Evolutionary conservation across 35 echinoderm and acorn worm species (phyloP), one percentile per base, ranked within the genome.

Genomic region (Amphiura filiformis): DNA sequence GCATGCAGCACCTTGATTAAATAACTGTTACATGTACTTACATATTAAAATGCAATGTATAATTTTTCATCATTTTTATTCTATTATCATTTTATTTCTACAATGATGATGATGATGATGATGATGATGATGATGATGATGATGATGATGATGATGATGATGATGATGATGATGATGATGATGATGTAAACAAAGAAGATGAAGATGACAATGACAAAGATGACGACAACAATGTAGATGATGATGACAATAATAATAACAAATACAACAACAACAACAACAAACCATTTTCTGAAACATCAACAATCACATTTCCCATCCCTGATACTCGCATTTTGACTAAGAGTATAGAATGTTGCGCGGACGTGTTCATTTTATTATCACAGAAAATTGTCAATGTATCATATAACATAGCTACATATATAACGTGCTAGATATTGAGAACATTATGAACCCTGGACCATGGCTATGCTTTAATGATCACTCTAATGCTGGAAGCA

Each of bases 121-220:
- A 78, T 20, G 76, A 78, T 78, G 32, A 78, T 78, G 76, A 78
- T 78, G 76, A 78, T 78, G 76, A 33, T 78, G 76, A 78, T 78
- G 32, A 78, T 78, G 76, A 78, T 78, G 32, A 78, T 78, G 76
- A 78, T 78, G 76, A 78, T 78, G 76, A 78, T 78, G 76, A 78
- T 78, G 32, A 78, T 20, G 76, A 78, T 78, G 32, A 78, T 78
- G 76, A 78, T 78, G 56, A 61, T 61, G 56, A 61, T 61, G 56
- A 78, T 78, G 76, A n/a, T n/a, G n/a, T n/a, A n/a, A n/a, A 78
- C 33, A 32, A 78, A 18, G 76, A 78, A 18, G 76, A 78, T 78
- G 76, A 33, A 18, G 15, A 78, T 78, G 32, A 78, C 32, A 32
- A 78, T 78, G 76, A 78, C 32, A n/a, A n/a, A n/a, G n/a, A n/a